Conservation (phyloP, 1,140 invertebrate species). For the Drosophila sturtevanti region DNA sequence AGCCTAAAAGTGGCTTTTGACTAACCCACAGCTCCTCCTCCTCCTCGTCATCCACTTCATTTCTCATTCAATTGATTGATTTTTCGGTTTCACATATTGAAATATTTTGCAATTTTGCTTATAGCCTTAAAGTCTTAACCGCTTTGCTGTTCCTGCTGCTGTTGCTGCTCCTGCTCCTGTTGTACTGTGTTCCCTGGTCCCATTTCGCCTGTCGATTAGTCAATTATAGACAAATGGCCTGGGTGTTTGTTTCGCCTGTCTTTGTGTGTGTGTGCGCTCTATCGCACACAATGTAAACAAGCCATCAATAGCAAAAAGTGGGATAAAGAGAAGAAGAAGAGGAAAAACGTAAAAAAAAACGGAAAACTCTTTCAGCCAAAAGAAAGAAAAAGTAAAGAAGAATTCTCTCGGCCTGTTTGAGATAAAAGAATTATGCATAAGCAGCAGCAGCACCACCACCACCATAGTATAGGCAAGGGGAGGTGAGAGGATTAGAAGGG, state of each 20-base stretch:
- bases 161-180: background rate
- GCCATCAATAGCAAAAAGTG: slow-evolving; percentile 73
- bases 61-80: background rate
- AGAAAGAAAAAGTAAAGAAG: background rate
- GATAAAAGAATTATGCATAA: slow-evolving; percentile 78
- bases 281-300: slow-evolving; percentile 66
- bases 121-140: slow-evolving; percentile 3
- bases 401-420: slow-evolving; percentile 36
- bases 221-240: slow-evolving; percentile 77
- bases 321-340: background rate
- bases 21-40: background rate
- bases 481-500: background rate
- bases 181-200: slow-evolving; percentile 6
- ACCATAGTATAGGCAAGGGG: background rate
- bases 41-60: background rate
- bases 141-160: background rate
- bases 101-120: background rate
- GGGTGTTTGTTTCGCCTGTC: slow-evolving; percentile 41
- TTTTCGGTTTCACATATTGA: slow-evolving; percentile 1
- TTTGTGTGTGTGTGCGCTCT: background rate
- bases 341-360: background rate
- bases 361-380: background rate
- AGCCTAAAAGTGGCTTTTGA: background rate
- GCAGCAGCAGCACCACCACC: slow-evolving; percentile 34
- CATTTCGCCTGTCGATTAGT: slow-evolving; percentile 65